phyloP scores from a whole-genome alignment of 2,797 vertebrate species.

The Alcedo atthis region DNA sequence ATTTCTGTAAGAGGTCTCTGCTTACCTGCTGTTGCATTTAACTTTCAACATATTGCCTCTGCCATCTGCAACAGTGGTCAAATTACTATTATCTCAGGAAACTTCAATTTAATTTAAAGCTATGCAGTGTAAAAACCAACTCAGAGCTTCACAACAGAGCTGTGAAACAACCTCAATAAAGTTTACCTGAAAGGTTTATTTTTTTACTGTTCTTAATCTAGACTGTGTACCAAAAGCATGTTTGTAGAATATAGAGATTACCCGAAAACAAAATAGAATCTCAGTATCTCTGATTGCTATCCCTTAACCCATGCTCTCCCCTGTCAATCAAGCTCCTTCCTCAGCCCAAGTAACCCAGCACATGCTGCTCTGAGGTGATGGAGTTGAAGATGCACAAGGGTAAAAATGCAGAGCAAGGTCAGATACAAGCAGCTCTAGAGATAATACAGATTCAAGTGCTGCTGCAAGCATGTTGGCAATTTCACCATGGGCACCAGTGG shows the following conservation, averaged over 20 bases:
- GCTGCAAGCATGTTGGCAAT: neutral
- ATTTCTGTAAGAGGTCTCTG: neutral
- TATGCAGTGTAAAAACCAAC: neutral
- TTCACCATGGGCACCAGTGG: neutral
- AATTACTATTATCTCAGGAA: neutral
- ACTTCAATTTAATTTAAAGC: neutral
- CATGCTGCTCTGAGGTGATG: neutral
- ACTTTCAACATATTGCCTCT: neutral
- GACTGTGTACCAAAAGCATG: neutral
- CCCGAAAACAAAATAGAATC: neutral
- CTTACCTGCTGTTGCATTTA: neutral
- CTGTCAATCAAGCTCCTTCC: neutral
- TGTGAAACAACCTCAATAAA: neutral
- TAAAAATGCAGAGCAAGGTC: conserved; percentile 30
- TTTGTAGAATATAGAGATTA: neutral
- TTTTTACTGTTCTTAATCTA: neutral
- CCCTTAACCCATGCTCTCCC: neutral
- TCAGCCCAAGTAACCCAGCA: neutral
- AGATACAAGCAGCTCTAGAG: neutral
- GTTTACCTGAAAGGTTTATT: neutral
- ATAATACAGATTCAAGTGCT: neutral
- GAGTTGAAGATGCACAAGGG: neutral
- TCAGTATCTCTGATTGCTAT: neutral
- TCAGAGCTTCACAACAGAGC: neutral
- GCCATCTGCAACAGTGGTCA: neutral